A percentile compares a stretch with the other conserved stretches of the same genome.
phyloP scores from a whole-genome alignment of 2,113 vertebrate species.

The Cephalopholis sonnerati region DNA sequence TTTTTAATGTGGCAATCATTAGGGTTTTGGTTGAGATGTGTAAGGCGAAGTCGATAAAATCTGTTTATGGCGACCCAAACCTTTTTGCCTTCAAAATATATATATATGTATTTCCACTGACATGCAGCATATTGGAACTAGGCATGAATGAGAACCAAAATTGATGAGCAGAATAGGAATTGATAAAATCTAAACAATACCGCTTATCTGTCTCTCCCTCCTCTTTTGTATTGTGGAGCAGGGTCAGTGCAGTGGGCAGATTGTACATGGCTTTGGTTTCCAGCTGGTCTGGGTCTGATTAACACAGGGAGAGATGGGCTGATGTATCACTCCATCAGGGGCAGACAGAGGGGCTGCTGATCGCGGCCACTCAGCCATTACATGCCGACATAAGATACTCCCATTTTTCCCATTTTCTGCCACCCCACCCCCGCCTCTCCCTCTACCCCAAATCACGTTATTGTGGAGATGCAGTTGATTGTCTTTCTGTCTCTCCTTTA shows the following conservation, averaged over 20 bases:
- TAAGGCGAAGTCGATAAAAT: neutral
- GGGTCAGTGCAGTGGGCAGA: neutral
- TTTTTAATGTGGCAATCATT: neutral
- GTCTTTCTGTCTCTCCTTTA: neutral
- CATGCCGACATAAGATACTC: constrained; percentile 34
- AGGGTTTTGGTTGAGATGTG: neutral
- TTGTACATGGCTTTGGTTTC: constrained; percentile 1
- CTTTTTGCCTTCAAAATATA: neutral
- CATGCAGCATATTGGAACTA: neutral
- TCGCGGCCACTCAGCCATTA: constrained; percentile 36
- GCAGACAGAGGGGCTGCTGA: constrained; percentile 27
- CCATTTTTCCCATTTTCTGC: constrained; percentile 19
- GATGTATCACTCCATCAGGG: constrained; percentile 42
- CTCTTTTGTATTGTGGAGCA: neutral
- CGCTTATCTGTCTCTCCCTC: neutral
- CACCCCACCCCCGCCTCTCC: neutral
- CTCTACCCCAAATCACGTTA: neutral
- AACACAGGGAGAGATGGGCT: neutral
- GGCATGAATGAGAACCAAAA: neutral
- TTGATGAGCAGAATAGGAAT: neutral
- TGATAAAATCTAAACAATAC: constrained; percentile 8
- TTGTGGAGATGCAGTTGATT: constrained; percentile 14
- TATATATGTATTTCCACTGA: neutral
- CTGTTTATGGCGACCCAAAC: neutral
- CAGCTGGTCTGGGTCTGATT: constrained; percentile 34